These are phyloP conservation scores for Zoanthus gigantus DNA, from an alignment of 92 coral and sea anemone species.

Conservation along the genomic window DNA sequence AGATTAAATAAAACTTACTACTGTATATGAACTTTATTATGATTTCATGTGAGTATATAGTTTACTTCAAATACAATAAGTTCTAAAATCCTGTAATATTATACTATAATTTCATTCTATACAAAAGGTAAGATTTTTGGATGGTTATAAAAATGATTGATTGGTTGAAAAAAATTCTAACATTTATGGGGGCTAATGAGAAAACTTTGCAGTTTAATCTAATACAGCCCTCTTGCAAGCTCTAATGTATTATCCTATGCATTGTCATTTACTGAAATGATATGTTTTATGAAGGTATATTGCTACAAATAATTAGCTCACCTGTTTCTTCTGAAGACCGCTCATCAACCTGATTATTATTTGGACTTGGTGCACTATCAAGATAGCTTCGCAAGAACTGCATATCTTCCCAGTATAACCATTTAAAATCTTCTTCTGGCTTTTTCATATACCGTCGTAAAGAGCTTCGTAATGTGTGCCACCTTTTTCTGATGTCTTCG, in stretches of 20 bases:
- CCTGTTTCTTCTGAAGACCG: background rate
- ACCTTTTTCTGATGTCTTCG: background rate
- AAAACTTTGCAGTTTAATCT: background rate
- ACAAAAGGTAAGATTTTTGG: background rate
- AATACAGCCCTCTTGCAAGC: background rate
- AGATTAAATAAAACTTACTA: background rate
- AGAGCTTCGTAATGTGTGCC: background rate
- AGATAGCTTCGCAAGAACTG: background rate
- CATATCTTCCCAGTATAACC: background rate
- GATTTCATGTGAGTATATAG: background rate
- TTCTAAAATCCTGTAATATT: background rate
- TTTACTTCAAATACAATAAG: background rate
- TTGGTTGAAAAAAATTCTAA: background rate
- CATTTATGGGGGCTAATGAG: background rate
- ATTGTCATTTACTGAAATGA: background rate
- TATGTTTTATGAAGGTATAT: background rate
- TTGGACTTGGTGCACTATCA: background rate
- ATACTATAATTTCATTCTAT: background rate
- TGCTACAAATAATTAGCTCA: background rate
- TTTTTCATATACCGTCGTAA: background rate
- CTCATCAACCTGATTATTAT: background rate
- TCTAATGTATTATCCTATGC: background rate
- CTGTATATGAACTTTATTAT: background rate
- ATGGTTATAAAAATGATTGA: background rate
- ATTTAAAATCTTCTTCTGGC: background rate